Base-by-base conservation (phyloP, 2,888 invertebrate genomes). In the Zygogramma bicolorata region DNA sequence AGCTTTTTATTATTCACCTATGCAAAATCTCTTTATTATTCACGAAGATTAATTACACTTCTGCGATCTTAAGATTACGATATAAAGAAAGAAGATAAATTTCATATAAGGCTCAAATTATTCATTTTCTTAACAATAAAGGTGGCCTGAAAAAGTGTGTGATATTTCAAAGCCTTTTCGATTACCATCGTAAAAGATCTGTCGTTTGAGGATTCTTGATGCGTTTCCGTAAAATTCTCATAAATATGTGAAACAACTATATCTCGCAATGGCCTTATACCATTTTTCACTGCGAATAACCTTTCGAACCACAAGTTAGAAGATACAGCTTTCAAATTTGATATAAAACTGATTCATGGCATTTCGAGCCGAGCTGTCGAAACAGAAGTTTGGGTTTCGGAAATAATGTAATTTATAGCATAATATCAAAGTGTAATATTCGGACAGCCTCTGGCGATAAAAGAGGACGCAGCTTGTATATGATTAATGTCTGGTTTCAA, bases 401-500 rank as follows among this genome's bases (percentile, higher is more conserved):
- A 20, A 1, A 20, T 8, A 13, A 8, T 10, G 20, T 62, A 34
- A 67, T 60, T 67, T 46, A 67, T 67, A n/a, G 42, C 42, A 15
- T 53, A 34, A 68, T 49, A 68, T 68, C 61, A 61, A 63, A 65
- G 58, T 42, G 63, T 59, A 57, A 65, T 65, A 65, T 46, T 42
- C 63, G 27, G 31, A 65, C 46, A 70, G 65, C 18, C 25, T 34
- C 49, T 49, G 42, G 29, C 46, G 65, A 34, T 49, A 65, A 68
- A 34, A 60, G 70, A 59, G 65, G 49, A 65, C 66, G 18, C 70
- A 70, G 65, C 60, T 60, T 70, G 70, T 70, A 70, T 66, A 70
- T 66, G 70, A 70, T 70, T 70, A 66, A 70, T 70, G 66, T 70
- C 27, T 27, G 38, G 20, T 66, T 70, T 61, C 57, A 66, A 66